Conservation (phyloP, 1,140 invertebrate species). For the Drosophila navojoa region DNA sequence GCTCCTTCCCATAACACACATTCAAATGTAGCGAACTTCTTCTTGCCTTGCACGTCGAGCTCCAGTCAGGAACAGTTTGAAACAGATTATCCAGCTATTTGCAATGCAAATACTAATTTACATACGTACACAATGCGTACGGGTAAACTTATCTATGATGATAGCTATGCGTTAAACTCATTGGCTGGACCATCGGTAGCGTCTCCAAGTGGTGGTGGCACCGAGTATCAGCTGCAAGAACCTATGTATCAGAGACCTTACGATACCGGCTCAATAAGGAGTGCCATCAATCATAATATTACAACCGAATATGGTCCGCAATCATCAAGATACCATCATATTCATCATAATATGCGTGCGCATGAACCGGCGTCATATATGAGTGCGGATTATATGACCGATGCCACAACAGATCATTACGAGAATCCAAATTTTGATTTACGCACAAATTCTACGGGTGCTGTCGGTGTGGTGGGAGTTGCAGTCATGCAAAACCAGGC, state of each 20-base stretch:
- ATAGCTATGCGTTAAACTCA: conserved; percentile 80
- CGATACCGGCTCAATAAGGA: conserved; percentile 74
- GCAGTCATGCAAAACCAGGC: conserved; percentile 29
- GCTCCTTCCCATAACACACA: conserved; percentile 42
- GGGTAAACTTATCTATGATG: conserved; percentile 90
- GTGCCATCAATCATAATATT: conserved; percentile 60
- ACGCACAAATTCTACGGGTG: conserved; percentile 16
- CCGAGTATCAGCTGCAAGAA: conserved; percentile 71
- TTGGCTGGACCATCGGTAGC: conserved; percentile 31
- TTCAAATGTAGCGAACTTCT: conserved; percentile 88
- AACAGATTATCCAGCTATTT: conserved; percentile 92
- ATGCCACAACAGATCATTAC: conserved; percentile 76
- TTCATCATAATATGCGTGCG: conserved; percentile 35
- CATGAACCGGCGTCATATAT: conserved; percentile 49
- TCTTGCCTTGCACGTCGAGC: conserved; percentile 89
- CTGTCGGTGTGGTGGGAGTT: background rate
- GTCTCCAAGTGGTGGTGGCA: conserved; percentile 19
- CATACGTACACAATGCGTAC: conserved; percentile 92
- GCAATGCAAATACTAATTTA: conserved; percentile 92
- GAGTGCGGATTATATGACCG: conserved; percentile 63
- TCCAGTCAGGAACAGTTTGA: conserved; percentile 91
- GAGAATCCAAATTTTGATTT: conserved; percentile 84
- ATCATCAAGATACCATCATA: conserved; percentile 25
- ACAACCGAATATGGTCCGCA: conserved; percentile 49
- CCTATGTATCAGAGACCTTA: conserved; percentile 78